Conservation (phyloP, 2,797 vertebrate species). For the Chrosomus eos region DNA sequence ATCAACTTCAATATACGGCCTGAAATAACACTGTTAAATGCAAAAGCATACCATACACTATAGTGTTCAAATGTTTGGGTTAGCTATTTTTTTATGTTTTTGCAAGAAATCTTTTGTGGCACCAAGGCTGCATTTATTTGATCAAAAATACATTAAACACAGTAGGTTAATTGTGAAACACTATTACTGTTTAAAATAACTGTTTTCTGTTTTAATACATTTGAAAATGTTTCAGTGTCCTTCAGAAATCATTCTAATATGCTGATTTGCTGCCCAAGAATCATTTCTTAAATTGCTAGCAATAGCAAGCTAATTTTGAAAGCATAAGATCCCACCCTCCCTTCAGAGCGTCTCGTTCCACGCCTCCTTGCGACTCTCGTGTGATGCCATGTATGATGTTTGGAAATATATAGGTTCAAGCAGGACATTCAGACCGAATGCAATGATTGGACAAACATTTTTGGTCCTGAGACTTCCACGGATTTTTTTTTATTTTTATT, state of each 20-base stretch:
- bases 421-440: too few species aligned
- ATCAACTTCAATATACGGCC: background rate
- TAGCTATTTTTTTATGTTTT: background rate
- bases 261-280: background rate
- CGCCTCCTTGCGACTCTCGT: too few species aligned
- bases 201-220: background rate
- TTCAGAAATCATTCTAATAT: background rate
- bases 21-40: constrained; percentile 12
- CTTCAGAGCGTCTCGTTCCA: too few species aligned
- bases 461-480: too few species aligned
- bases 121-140: background rate
- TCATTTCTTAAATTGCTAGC: background rate
- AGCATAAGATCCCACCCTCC: too few species aligned
- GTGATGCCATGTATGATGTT: too few species aligned
- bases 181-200: background rate
- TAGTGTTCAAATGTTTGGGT: background rate
- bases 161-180: background rate
- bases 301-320: too few species aligned
- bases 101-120: background rate
- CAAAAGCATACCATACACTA: constrained; percentile 10
- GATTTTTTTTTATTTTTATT: too few species aligned
- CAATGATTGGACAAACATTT: too few species aligned
- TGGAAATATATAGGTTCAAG: too few species aligned
- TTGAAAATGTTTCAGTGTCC: background rate
- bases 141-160: background rate